Base-by-base conservation (phyloP, 2,888 invertebrate species). In the Leptinotarsa rubiginosa region DNA sequence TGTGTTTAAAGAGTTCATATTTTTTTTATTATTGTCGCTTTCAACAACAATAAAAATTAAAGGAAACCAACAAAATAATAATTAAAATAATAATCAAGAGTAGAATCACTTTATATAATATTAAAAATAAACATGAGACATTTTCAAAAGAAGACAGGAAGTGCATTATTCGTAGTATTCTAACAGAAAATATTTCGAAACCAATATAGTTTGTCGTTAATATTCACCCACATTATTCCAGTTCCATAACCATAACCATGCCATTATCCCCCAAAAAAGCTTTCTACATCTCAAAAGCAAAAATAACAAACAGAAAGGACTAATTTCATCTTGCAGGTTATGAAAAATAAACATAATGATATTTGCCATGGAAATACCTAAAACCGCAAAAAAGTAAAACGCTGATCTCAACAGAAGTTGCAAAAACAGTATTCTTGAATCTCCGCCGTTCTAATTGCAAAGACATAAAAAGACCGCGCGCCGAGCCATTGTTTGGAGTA, bases 401-500 rank as follows among this genome's bases (percentile, higher is more conserved):
- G 70, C 66, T 72, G 70, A 75, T 70, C 70, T 64, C 31, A 50
- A 66, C 64, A 62, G 71, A 82, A 83, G 78, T 83, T 83, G 84
- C 85, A 85, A 86, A 86, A 85, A 85, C 84, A 84, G 81, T 84
- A 83, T 84, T 81, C 80, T 82, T 82, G 85, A 86, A 86, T 86
- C 86, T 86, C 86, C 84, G 84, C 79, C 84, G 86, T 84, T 85
- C 85, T 87, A 87, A 87, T 87, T 87, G 87, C 86, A 81, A 84
- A 81, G 85, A 85, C 86, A 86, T 83, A 87, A 87, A 87, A 88
- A 87, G 86, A 83, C 82, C 81, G 85, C 84, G 84, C 84, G 83
- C 84, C 84, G 82, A 80, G 84, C 87, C 83, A 87, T 87, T 88
- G 87, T 88, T 86, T 88, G 86, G 86, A 87, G 87, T 86, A 87